Percentiles rank a stretch among this genome's conserved stretches.
Evolutionary conservation across 2,113 vertebrate species (phyloP).

Genomic region (Anguilla rostrata): DNA sequence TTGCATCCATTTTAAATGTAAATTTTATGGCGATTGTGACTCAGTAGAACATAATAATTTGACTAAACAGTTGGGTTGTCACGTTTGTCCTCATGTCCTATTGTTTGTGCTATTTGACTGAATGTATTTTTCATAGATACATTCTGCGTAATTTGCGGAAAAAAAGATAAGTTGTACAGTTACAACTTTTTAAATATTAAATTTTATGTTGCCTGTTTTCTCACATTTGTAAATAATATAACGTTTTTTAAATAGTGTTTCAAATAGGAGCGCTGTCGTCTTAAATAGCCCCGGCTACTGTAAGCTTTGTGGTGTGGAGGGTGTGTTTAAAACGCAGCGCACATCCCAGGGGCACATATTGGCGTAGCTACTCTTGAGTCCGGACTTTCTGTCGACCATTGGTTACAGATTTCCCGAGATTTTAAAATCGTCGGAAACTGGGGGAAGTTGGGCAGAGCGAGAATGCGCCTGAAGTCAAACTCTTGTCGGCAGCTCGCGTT

Average conservation of each 20-base stretch:
- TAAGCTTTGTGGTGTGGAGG: conserved; percentile 56
- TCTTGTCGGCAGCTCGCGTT: conserved; percentile 40
- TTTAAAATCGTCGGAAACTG: conserved; percentile 57
- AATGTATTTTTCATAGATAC: neutral
- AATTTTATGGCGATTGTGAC: neutral
- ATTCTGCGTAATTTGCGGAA: too few relatives aligned
- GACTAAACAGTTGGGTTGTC: neutral
- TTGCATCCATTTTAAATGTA: neutral
- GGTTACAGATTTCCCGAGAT: conserved; percentile 50
- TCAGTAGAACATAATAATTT: too few relatives aligned
- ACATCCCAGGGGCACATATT: conserved; percentile 49
- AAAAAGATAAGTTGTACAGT: too few relatives aligned
- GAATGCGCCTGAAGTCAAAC: conserved; percentile 56
- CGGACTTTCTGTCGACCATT: conserved; percentile 38
- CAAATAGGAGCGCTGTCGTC: conserved; percentile 66
- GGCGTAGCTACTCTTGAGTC: conserved; percentile 60
- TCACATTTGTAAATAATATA: neutral
- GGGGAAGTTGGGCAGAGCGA: conserved; percentile 34
- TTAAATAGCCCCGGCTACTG: conserved; percentile 64
- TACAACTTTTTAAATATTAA: too few relatives aligned
- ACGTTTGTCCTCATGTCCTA: neutral
- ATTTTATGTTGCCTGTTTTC: neutral
- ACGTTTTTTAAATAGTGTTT: neutral
- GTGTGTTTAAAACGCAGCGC: conserved; percentile 68
- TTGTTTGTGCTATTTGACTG: neutral